phyloP scores from a whole-genome alignment of 2,888 invertebrate genomes.

The Minunthozetes semirufus region DNA sequence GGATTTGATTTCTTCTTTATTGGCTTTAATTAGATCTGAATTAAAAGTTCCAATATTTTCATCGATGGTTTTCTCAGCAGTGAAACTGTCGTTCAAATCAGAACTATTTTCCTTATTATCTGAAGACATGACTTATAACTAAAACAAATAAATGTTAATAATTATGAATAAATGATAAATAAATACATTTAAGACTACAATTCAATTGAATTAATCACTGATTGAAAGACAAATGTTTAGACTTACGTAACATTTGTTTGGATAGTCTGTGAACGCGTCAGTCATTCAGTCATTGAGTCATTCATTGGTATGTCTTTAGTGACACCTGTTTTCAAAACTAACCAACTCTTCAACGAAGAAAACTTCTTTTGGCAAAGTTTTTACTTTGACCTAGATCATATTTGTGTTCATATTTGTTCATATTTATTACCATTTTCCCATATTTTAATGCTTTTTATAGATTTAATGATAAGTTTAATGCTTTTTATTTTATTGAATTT shows the following conservation, averaged over 20 bases:
- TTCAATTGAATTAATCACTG: neutral
- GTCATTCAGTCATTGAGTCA: neutral
- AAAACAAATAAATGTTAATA: neutral
- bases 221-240: neutral
- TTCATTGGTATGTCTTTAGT: neutral
- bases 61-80: neutral
- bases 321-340: neutral
- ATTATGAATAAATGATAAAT: neutral
- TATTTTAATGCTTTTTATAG: too few relatives aligned
- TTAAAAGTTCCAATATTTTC: neutral
- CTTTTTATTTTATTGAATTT: too few relatives aligned
- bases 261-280: neutral
- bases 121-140: neutral
- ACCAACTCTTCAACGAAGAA: neutral
- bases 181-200: neutral
- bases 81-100: neutral
- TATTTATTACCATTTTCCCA: too few relatives aligned
- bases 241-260: slow-evolving; percentile 1
- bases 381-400: too few relatives aligned
- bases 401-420: too few relatives aligned
- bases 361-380: neutral
- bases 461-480: too few relatives aligned
- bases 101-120: neutral
- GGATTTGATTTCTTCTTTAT: neutral
- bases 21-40: neutral